These are phyloP conservation scores for Paratilapia polleni DNA, from an alignment of 2,113 vertebrate species.

Conservation along the genomic window DNA sequence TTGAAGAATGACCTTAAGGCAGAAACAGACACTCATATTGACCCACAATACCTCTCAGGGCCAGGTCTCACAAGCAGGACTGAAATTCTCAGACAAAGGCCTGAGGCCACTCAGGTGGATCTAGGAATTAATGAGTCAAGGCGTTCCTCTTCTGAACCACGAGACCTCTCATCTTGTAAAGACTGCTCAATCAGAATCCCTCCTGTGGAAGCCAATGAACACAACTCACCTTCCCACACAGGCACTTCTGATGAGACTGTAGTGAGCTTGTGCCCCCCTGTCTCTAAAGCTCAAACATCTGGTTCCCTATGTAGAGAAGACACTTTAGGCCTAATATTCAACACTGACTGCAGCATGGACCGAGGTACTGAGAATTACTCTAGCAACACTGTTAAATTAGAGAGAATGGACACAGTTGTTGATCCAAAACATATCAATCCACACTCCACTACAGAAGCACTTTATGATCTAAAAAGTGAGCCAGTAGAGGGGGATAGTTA, in stretches of 20 bases:
- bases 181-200: slow-evolving; percentile 31
- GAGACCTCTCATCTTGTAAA: slow-evolving; percentile 51
- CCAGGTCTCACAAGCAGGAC: slow-evolving; percentile 32
- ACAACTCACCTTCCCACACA: slow-evolving; percentile 37
- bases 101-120: slow-evolving; percentile 36
- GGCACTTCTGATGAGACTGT: slow-evolving; percentile 25
- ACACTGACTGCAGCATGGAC: slow-evolving; percentile 42
- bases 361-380: slow-evolving; percentile 25
- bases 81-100: slow-evolving; percentile 34
- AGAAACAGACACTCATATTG: slow-evolving; percentile 22
- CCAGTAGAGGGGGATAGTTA: slow-evolving; percentile 55
- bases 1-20: slow-evolving; percentile 35
- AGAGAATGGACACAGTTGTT: slow-evolving; percentile 32
- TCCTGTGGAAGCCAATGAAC: slow-evolving; percentile 16
- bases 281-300: slow-evolving; percentile 19
- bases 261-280: slow-evolving; percentile 16
- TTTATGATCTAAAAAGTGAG: slow-evolving; percentile 63
- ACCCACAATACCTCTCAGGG: slow-evolving; percentile 40
- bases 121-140: slow-evolving; percentile 33
- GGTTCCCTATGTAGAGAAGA: slow-evolving; percentile 22
- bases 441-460: slow-evolving; percentile 60
- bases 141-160: slow-evolving; percentile 40
- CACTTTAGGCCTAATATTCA: slow-evolving; percentile 33
- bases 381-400: slow-evolving; percentile 22
- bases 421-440: slow-evolving; percentile 36